Conservation (phyloP, 2,888 invertebrate genomes). For the Sesia bembeciformis region DNA sequence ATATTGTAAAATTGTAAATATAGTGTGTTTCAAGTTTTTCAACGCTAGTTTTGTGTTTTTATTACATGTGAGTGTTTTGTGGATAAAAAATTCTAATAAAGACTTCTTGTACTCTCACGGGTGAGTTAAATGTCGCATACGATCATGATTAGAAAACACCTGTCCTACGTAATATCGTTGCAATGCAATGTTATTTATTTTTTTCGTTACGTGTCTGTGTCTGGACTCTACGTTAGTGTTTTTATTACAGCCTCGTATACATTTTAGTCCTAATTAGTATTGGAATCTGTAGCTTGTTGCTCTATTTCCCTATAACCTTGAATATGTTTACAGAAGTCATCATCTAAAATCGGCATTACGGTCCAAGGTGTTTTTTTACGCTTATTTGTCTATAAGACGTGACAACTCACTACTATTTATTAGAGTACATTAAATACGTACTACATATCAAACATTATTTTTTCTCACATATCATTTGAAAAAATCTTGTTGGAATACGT, state of each 20-base stretch:
- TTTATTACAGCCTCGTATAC: slow-evolving; percentile 16
- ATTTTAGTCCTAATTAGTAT: slow-evolving; percentile 9
- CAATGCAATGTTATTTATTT: slow-evolving; percentile 14
- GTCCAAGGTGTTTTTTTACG: slow-evolving; percentile 15
- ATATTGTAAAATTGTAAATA: slow-evolving; percentile 57
- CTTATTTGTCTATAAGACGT: neutral
- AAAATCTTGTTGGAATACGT: too few species aligned
- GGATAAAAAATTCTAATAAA: slow-evolving; percentile 21
- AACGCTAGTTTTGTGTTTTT: slow-evolving; percentile 16
- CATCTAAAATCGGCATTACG: slow-evolving; percentile 35
- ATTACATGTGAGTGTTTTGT: slow-evolving; percentile 40
- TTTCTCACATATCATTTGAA: too few species aligned
- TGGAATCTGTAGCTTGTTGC: slow-evolving; percentile 18
- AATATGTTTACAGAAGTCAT: slow-evolving; percentile 30
- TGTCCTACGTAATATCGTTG: slow-evolving; percentile 11
- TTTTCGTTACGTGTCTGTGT: slow-evolving; percentile 2
- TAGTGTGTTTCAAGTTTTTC: slow-evolving; percentile 23
- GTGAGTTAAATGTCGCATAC: slow-evolving; percentile 28
- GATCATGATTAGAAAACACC: slow-evolving; percentile 14
- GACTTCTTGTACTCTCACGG: slow-evolving; percentile 25
- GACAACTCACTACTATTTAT: too few species aligned
- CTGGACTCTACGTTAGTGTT: slow-evolving; percentile 12
- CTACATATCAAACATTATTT: too few species aligned
- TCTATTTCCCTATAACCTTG: slow-evolving; percentile 44
- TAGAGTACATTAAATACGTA: too few species aligned